Conservation (phyloP, 2,113 vertebrate species). For the Nesospiza acunhae region DNA sequence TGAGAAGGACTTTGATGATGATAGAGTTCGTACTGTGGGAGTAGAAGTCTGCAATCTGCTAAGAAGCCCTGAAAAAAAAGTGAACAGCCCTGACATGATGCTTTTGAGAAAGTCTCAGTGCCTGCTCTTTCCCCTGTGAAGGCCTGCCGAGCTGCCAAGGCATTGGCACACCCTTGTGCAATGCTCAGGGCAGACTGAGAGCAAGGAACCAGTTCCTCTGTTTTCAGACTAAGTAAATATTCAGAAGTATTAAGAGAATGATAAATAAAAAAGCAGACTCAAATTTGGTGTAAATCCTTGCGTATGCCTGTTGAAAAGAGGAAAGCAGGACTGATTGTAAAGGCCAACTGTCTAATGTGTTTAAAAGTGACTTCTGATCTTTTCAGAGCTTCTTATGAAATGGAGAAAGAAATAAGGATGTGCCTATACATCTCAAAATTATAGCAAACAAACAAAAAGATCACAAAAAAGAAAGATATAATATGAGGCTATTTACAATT, state of each 20-base stretch:
- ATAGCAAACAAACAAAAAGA: not conserved
- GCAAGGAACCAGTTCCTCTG: not conserved
- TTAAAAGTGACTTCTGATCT: not conserved
- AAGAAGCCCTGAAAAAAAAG: slow-evolving; percentile 72
- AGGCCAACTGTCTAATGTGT: not conserved
- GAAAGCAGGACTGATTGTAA: not conserved
- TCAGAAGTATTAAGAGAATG: not conserved
- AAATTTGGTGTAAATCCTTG: not conserved
- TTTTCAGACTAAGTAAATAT: slow-evolving; percentile 12
- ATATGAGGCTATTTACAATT: not conserved
- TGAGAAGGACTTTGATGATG: slow-evolving; percentile 20
- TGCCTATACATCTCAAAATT: not conserved
- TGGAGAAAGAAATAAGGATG: not conserved
- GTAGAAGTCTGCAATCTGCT: slow-evolving; percentile 39
- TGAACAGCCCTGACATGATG: not conserved
- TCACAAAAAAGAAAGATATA: not conserved
- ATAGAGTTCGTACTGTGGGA: slow-evolving; percentile 20
- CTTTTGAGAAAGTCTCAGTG: not conserved
- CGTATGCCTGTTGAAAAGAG: not conserved
- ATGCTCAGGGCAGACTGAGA: not conserved
- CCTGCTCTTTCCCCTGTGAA: not conserved
- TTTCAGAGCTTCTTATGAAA: not conserved
- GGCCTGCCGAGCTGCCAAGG: not conserved
- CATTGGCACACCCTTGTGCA: not conserved
- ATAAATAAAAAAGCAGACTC: not conserved